A percentile compares a stretch with the other conserved stretches of the same genome.
These are phyloP conservation scores for Xestobium rufovillosum DNA, from an alignment of 2,888 invertebrate genomes.

Conservation along the genomic window DNA sequence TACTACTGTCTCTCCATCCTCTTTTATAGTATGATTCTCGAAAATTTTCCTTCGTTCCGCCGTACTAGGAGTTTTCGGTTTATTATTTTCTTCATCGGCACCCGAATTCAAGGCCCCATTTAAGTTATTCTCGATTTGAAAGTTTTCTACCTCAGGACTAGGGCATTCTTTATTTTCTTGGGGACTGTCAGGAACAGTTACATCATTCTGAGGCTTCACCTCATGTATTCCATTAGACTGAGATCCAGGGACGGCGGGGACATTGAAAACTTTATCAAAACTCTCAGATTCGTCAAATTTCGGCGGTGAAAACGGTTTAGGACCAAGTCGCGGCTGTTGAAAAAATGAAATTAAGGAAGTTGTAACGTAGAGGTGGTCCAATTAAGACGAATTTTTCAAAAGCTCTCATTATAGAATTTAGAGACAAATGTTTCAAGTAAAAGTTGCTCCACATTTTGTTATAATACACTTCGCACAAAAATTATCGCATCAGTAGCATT, in stretches of 20 bases:
- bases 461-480: too few species aligned
- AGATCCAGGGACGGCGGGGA: slow-evolving; percentile 61
- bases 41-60: slow-evolving; percentile 73
- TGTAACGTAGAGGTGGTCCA: too few species aligned
- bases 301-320: slow-evolving; percentile 77
- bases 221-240: slow-evolving; percentile 22
- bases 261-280: slow-evolving; percentile 75
- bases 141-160: not conserved
- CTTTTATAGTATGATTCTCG: slow-evolving; percentile 45
- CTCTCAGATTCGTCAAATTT: slow-evolving; percentile 65
- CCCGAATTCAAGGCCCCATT: slow-evolving; percentile 56
- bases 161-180: not conserved
- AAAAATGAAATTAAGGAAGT: too few species aligned
- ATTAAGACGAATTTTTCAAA: too few species aligned
- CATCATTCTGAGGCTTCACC: slow-evolving; percentile 10
- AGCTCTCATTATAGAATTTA: too few species aligned
- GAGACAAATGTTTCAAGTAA: too few species aligned
- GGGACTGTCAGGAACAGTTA: slow-evolving; percentile 11
- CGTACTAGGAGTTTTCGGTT: slow-evolving; percentile 68
- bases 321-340: slow-evolving; percentile 80
- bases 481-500: too few species aligned
- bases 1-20: slow-evolving; percentile 38
- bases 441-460: too few species aligned
- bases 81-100: slow-evolving; percentile 55
- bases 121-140: slow-evolving; percentile 32